phyloP scores from a whole-genome alignment of 2,888 invertebrate genomes.

The Malthinus seriepunctatus region DNA sequence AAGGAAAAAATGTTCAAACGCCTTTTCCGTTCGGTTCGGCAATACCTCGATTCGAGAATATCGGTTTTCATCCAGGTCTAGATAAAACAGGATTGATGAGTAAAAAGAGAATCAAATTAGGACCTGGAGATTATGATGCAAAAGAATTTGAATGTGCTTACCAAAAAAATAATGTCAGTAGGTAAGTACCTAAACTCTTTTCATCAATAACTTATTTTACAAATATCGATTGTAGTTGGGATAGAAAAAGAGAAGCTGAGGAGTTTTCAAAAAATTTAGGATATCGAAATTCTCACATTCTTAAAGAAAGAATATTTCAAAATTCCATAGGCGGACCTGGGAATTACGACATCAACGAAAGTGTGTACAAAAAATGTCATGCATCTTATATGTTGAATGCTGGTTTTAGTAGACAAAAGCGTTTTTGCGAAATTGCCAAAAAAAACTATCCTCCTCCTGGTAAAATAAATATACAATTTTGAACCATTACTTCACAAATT shows the following conservation, averaged over 20 bases:
- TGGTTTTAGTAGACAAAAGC: conserved; percentile 35
- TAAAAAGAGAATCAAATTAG: conserved; percentile 21
- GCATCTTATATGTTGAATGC: conserved; percentile 32
- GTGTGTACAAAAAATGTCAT: conserved; percentile 24
- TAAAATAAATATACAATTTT: conserved; percentile 8
- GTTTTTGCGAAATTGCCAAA: conserved; percentile 30
- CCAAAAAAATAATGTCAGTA: conserved; percentile 23
- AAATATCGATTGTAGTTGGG: conserved; percentile 36
- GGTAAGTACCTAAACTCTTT: conserved; percentile 13
- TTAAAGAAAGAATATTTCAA: conserved; percentile 32
- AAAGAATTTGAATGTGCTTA: conserved; percentile 24
- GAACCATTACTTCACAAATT: background rate
- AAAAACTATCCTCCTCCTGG: conserved; percentile 36
- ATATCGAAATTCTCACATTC: conserved; percentile 35
- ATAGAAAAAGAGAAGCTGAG: conserved; percentile 33
- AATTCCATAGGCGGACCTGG: conserved; percentile 38
- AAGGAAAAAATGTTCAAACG: background rate
- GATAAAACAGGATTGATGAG: conserved; percentile 29
- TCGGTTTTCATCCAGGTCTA: conserved; percentile 41
- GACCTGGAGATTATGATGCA: conserved; percentile 36
- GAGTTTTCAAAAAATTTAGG: conserved; percentile 41
- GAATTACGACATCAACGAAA: conserved; percentile 35
- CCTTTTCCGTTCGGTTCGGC: conserved; percentile 30
- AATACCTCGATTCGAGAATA: conserved; percentile 33
- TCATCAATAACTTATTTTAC: background rate